Evolutionary conservation across 2,113 vertebrate species (phyloP).

Genomic region (Phyllopteryx taeniolatus): DNA sequence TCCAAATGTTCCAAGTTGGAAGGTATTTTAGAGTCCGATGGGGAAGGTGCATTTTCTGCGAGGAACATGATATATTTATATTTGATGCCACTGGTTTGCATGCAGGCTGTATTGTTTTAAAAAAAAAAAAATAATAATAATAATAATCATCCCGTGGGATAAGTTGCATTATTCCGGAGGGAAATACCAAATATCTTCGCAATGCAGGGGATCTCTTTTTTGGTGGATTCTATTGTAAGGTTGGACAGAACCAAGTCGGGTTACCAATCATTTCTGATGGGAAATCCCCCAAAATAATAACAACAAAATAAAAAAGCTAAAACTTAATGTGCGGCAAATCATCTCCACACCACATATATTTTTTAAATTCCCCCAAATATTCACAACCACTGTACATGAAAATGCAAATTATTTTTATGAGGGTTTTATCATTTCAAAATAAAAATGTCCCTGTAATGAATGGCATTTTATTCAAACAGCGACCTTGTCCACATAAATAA

Average conservation of each 20-base stretch:
- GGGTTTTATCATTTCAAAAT: neutral
- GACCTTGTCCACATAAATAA: constrained; percentile 1
- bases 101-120: constrained; percentile 25
- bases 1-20: neutral
- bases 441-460: neutral
- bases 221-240: neutral
- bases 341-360: neutral
- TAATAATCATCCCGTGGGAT: neutral
- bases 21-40: neutral
- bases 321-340: neutral
- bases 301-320: neutral
- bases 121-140: neutral
- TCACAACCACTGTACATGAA: constrained; percentile 1
- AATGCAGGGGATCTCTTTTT: neutral
- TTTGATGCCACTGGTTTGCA: constrained; percentile 20
- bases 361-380: neutral
- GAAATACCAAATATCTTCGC: constrained; percentile 12
- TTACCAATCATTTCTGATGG: neutral
- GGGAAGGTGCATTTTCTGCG: neutral
- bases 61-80: constrained; percentile 14
- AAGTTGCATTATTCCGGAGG: neutral
- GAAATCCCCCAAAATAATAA: neutral
- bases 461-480: constrained; percentile 7
- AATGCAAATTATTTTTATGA: constrained; percentile 11
- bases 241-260: neutral